Percentiles rank a stretch among this genome's conserved stretches.
Conservation (phyloP, 2,888 invertebrate genomes). For the Aquatica leii region DNA sequence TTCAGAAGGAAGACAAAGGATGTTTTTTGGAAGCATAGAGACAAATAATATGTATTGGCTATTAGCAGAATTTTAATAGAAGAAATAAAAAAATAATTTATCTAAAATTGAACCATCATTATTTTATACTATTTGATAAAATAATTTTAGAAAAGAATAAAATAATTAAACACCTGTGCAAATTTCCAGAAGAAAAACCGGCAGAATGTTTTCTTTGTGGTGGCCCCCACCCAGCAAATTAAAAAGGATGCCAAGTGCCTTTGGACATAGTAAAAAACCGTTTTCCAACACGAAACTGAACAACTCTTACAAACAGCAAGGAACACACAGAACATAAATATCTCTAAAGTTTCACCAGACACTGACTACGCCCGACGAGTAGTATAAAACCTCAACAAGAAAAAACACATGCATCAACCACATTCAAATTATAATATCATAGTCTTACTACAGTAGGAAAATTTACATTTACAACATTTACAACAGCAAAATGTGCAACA, state of each 20-base stretch:
- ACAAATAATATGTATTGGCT: background rate
- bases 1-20: background rate
- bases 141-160: background rate
- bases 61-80: background rate
- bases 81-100: background rate
- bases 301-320: background rate
- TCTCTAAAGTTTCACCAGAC: background rate
- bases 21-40: background rate
- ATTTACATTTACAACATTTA: background rate
- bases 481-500: background rate
- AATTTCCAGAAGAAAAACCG: conserved; percentile 11
- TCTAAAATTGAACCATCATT: background rate
- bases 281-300: conserved; percentile 1
- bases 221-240: conserved; percentile 19
- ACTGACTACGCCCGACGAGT: background rate
- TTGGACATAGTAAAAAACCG: conserved; percentile 14
- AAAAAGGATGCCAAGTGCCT: conserved; percentile 21
- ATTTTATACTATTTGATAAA: background rate
- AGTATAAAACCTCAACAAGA: background rate
- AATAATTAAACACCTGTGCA: background rate
- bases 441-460: background rate
- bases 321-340: background rate
- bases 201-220: conserved; percentile 18
- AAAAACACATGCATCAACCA: background rate
- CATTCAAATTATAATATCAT: background rate